Evolutionary conservation across 2,113 vertebrate species (phyloP).

Genomic region (Rhinoderma darwinii): DNA sequence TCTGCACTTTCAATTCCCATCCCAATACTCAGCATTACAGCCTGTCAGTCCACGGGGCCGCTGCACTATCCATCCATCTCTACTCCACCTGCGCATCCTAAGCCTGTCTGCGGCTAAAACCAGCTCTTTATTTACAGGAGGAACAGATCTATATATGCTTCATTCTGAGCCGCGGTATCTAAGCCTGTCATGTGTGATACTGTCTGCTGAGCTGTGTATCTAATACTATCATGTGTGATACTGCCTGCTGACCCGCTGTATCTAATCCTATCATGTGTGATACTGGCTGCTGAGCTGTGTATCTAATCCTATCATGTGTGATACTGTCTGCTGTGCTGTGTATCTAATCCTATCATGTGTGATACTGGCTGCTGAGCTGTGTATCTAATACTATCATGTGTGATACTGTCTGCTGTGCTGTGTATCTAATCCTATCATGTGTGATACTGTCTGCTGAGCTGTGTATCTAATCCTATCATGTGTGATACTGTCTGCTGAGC

Average conservation of each 20-base stretch:
- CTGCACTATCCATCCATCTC: conserved; percentile 63
- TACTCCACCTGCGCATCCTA: conserved; percentile 61
- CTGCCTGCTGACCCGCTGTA: background rate
- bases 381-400: too few species aligned
- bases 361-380: too few species aligned
- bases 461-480: background rate
- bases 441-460: background rate
- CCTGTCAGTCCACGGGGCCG: conserved; percentile 49
- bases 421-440: background rate
- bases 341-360: background rate
- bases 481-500: background rate
- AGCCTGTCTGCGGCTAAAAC: background rate
- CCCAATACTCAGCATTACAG: conserved; percentile 73
- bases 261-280: background rate
- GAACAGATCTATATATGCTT: background rate
- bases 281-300: background rate
- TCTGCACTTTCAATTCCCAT: conserved; percentile 74
- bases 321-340: background rate
- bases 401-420: too few species aligned
- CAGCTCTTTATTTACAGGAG: background rate
- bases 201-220: too few species aligned
- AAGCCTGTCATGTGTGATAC: background rate
- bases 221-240: too few species aligned
- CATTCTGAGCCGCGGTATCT: background rate
- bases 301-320: background rate